Base-by-base conservation (phyloP, 2,797 vertebrate genomes). In the Amblyopsis hoosieri region DNA sequence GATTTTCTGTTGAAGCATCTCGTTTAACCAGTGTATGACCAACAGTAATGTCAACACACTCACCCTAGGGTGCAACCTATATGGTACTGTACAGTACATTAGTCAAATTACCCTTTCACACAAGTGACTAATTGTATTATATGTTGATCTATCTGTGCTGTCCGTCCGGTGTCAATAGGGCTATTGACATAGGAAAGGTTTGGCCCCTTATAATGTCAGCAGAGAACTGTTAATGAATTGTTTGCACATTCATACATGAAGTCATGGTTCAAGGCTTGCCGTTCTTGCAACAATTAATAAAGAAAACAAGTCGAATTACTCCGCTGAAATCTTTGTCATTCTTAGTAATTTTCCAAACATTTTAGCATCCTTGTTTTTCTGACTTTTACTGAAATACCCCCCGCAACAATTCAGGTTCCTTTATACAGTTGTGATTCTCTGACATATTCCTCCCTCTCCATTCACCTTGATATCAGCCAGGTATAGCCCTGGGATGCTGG, bases 11-110 rank as follows among this genome's bases (percentile, higher is more conserved):
- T 14, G 12, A 69, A 47, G 13, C 49, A 69, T 85, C 86, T 45
- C 62, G 82, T 71, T 11, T 12, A 76, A 67, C 83, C 67, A 59
- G 80, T 75, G 70, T 59, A 50, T 74, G 69, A 70, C 75, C 68
- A 57, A 46, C 5, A 3, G 54, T 64, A 72, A 64, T 65, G 72
- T 79, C 72, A 77, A 75, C 74, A 81, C 59, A 63, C 10, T 13
- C 58, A 69, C 45, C 69, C 37, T 42, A 42, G 37, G 37, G 37
- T 42, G 37, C 37, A 42, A 42, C 37, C 37, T 42, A 8, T 10
- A 42, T 2, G 1, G 37, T 9, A 29, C 23, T 29, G 23, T 29
- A 29, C 23, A 29, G 7, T 10, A 42, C 37, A 42, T 42, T 42
- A 42, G 37, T 42, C 37, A 8, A 42, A 42, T 42, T 5, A 7